phyloP scores from a whole-genome alignment of 2,888 invertebrate genomes.

The Schizotus pectinicornis region DNA sequence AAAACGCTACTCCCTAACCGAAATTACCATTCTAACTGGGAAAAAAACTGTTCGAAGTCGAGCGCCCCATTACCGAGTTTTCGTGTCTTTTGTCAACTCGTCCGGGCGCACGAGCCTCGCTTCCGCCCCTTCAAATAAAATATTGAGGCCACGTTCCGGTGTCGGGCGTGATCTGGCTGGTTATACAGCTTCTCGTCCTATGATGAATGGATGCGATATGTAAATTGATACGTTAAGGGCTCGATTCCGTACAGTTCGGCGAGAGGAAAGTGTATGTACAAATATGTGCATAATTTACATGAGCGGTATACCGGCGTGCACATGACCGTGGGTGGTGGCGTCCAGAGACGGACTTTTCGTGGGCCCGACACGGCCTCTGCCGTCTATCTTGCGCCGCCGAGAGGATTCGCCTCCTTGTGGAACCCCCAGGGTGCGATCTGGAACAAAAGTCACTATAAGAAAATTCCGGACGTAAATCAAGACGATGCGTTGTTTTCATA shows the following conservation, averaged over 20 bases:
- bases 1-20: too few species aligned
- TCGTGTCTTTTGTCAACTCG: too few species aligned
- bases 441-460: slow-evolving; percentile 23
- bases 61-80: too few species aligned
- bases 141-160: too few species aligned
- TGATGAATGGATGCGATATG: neutral
- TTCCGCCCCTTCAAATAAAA: too few species aligned
- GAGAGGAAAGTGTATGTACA: slow-evolving; percentile 22
- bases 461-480: slow-evolving; percentile 6
- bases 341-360: slow-evolving; percentile 32
- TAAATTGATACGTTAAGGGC: neutral
- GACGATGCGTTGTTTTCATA: slow-evolving; percentile 4
- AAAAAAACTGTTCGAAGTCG: too few species aligned
- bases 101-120: too few species aligned
- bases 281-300: slow-evolving; percentile 54
- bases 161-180: too few species aligned
- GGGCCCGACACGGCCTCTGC: slow-evolving; percentile 21
- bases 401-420: slow-evolving; percentile 30
- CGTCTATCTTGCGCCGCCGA: slow-evolving; percentile 24
- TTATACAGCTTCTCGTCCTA: too few species aligned
- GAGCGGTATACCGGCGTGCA: slow-evolving; percentile 59
- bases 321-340: slow-evolving; percentile 48
- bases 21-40: too few species aligned
- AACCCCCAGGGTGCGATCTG: slow-evolving; percentile 45
- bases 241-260: neutral